Evolutionary conservation across 2,113 vertebrate genomes (phyloP).

Genomic region (Calidris pugnax): DNA sequence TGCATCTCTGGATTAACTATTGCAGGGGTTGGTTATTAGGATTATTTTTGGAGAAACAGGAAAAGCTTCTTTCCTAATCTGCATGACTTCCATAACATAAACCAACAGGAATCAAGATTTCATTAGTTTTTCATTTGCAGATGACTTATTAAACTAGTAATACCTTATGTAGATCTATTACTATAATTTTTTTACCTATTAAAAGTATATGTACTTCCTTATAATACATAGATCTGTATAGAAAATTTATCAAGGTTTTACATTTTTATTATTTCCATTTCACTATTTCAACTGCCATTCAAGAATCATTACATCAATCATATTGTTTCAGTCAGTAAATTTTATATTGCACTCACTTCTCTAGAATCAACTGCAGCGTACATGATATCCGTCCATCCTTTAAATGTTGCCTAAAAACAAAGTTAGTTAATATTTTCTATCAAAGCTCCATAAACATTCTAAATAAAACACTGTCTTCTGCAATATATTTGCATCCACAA

Average conservation of each 20-base stretch:
- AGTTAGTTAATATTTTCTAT: constrained; percentile 28
- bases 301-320: not conserved
- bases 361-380: constrained; percentile 82
- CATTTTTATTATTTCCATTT: not conserved
- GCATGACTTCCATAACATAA: not conserved
- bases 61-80: not conserved
- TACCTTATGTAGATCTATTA: not conserved
- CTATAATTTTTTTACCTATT: not conserved
- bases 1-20: not conserved
- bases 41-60: not conserved
- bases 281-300: not conserved
- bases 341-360: constrained; percentile 71
- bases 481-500: not conserved
- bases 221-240: not conserved
- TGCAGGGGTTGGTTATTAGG: not conserved
- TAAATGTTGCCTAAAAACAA: constrained; percentile 81
- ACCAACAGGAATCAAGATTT: not conserved
- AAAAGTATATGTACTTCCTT: not conserved
- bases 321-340: not conserved
- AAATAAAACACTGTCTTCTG: not conserved
- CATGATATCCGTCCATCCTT: constrained; percentile 84
- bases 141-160: not conserved
- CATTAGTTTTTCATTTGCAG: not conserved
- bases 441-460: not conserved
- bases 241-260: not conserved